Evolutionary conservation across 2,113 vertebrate genomes (phyloP).

Genomic region (Arenaria interpres): DNA sequence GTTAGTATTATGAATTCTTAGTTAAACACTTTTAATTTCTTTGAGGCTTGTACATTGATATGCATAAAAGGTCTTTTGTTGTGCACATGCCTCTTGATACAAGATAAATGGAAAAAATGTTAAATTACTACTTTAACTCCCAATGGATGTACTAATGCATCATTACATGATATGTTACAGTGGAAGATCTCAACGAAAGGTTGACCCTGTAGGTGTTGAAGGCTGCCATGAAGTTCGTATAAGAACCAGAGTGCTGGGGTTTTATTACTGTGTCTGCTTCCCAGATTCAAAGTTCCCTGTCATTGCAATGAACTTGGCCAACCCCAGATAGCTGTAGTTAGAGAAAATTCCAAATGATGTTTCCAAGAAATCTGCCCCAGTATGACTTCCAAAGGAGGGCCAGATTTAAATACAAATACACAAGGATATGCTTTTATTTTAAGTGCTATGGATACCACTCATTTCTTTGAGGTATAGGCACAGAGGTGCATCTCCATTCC

Average conservation of each 20-base stretch:
- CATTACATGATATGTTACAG: neutral
- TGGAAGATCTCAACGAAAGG: neutral
- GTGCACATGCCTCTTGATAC: neutral
- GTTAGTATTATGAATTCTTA: neutral
- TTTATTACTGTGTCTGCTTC: neutral
- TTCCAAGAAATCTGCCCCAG: neutral
- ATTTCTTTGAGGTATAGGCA: neutral
- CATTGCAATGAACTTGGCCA: neutral
- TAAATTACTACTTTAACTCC: neutral
- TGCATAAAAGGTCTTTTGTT: neutral
- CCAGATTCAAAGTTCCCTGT: neutral
- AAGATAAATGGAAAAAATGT: neutral
- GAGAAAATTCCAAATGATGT: neutral
- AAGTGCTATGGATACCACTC: neutral
- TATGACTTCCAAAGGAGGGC: neutral
- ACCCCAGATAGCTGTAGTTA: neutral
- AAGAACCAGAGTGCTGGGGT: neutral
- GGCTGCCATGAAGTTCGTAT: neutral
- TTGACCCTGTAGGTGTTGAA: neutral
- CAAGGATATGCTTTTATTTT: neutral
- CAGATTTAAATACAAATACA: neutral
- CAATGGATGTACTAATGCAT: neutral
- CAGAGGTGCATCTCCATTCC: neutral
- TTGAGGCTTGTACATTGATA: neutral
- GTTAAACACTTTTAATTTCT: neutral